Evolutionary conservation across 23 tunicate species (phyloP).

Genomic region (Oikopleura albicans): DNA sequence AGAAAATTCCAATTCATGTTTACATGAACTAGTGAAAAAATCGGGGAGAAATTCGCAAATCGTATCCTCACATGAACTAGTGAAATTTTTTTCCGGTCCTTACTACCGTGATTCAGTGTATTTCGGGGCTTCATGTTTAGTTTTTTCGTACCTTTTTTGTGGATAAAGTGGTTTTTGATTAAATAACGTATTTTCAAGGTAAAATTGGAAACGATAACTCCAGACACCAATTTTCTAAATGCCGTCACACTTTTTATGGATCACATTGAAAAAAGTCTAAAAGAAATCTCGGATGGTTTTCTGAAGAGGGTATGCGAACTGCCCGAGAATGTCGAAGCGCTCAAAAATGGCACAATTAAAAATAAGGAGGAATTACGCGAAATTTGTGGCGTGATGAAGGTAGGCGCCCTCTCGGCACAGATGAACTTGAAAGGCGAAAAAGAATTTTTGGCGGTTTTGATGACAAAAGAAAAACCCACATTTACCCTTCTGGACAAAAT

Average conservation of each 20-base stretch:
- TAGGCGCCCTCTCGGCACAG: not conserved
- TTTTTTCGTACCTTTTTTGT: too few relatives aligned
- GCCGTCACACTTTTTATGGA: not conserved
- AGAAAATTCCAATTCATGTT: too few relatives aligned
- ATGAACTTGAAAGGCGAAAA: conserved; percentile 8
- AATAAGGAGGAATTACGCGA: not conserved
- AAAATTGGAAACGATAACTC: not conserved
- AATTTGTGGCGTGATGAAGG: conserved; percentile 4
- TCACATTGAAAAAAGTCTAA: conserved; percentile 7
- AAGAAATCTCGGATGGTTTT: not conserved
- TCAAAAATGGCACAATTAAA: not conserved
- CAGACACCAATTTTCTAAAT: not conserved
- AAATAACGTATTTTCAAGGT: too few relatives aligned
- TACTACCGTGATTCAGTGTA: too few relatives aligned
- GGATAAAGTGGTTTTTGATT: too few relatives aligned
- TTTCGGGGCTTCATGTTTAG: too few relatives aligned
- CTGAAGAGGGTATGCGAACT: not conserved
- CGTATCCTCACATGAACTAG: too few relatives aligned
- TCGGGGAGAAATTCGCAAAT: too few relatives aligned
- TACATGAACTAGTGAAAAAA: too few relatives aligned
- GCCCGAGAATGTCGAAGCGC: not conserved
- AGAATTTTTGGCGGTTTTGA: conserved; percentile 13
- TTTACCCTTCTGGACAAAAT: not conserved
- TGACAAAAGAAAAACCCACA: conserved; percentile 7
- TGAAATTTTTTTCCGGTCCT: too few relatives aligned